Evolutionary conservation across 37 sponge, comb jelly and placozoan species (phyloP), one percentile per base, ranked within the genome.

Genomic region (Spongilla lacustris): DNA sequence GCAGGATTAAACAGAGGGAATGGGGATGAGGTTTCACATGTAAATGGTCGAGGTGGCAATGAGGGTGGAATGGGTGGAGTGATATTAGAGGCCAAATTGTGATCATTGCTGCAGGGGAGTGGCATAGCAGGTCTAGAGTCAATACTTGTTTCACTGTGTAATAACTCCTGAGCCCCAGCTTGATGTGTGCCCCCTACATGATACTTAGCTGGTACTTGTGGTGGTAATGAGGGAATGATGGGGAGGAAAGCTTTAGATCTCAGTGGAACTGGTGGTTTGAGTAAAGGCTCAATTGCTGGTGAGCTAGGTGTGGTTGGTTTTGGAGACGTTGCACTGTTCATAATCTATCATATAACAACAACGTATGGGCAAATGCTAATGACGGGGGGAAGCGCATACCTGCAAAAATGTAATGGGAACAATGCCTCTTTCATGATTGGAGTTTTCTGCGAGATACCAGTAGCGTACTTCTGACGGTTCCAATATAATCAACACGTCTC

Each of bases 371-470:
- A 1, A 6, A 72, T 13, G 17, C 29, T 33, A 32, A 33, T 14
- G 21, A 29, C 1, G 30, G 26, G 35, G 26, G 35, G 17, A 33
- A 23, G 19, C 14, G 28, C 25, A 27, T 67, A 87, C 84, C 86
- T 88, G 48, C 14, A 92, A 36, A 76, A 58, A 81, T 1, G 31
- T 93, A 50, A 93, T 82, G 5, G 93, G 93, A 11, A 93, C 81
- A 23, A 89, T 69, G 32, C 93, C 93, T 38, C 81, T 77, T 36
- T 82, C 25, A 11, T 87, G 90, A n/a, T n/a, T 17, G 0, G 14
- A 21, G 71, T 93, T 78, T 28, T 86, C 76, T 30, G 87, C 93
- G 21, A 86, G 67, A 70, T 93, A 93, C 90, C 89, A 93, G 83
- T 68, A 93, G 50, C 89, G 27, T 11, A 66, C 75, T 49, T 78